A percentile compares a stretch with the other conserved stretches of the same genome.
phyloP scores from a whole-genome alignment of 2,113 vertebrate species.

The Gila orcuttii region DNA sequence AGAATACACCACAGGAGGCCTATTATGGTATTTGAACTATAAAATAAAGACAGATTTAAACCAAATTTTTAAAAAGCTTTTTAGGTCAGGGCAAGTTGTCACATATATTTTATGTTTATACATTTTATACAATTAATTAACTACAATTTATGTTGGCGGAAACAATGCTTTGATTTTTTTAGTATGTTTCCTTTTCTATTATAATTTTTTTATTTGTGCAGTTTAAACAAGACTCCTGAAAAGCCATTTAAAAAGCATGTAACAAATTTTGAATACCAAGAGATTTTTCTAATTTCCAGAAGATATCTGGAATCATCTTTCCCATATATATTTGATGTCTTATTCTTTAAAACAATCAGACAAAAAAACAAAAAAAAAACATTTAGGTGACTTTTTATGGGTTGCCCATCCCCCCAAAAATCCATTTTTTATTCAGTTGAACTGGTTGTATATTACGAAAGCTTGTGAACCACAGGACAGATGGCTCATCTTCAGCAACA shows the following conservation, averaged over 20 bases:
- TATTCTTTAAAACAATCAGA: not conserved
- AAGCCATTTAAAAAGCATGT: too few species aligned
- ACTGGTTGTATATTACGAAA: not conserved
- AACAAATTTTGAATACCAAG: not conserved
- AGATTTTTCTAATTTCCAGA: too few species aligned
- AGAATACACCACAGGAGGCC: not conserved
- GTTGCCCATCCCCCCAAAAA: not conserved
- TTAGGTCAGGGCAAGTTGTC: not conserved
- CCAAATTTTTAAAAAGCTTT: not conserved
- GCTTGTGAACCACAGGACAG: constrained; percentile 11
- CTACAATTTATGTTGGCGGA: too few species aligned
- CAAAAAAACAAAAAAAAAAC: not conserved
- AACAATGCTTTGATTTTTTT: not conserved
- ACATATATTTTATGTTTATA: not conserved
- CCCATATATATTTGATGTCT: not conserved
- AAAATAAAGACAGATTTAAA: not conserved
- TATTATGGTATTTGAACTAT: not conserved
- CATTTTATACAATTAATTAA: not conserved
- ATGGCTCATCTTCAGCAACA: constrained; percentile 28
- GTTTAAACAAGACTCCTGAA: not conserved
- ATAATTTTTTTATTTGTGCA: not conserved
- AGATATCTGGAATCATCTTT: too few species aligned
- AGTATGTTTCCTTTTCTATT: not conserved
- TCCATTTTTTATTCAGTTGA: not conserved
- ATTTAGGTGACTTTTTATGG: not conserved